Percentiles rank a stretch among this genome's conserved stretches.
Conservation (phyloP, 2,888 invertebrate species). For the Halictus quadricinctus region DNA sequence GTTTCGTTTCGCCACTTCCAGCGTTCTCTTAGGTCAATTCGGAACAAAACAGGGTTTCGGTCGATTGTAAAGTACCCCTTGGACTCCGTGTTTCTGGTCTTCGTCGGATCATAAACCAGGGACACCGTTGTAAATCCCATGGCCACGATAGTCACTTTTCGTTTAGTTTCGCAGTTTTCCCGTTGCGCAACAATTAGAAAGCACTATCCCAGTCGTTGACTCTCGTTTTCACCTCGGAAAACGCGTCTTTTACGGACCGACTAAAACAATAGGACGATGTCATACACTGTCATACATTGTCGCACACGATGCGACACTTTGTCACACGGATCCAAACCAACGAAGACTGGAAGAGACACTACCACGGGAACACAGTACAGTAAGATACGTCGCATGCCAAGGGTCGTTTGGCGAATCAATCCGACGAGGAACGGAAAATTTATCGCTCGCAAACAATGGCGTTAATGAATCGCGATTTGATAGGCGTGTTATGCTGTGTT, state of each 20-base stretch:
- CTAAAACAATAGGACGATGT: not conserved
- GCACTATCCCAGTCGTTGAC: not conserved
- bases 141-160: conserved; percentile 1
- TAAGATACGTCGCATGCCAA: not conserved
- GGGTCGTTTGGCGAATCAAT: conserved; percentile 5
- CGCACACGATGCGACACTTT: not conserved
- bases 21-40: not conserved
- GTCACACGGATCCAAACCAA: not conserved
- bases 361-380: not conserved
- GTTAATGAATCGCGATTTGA: conserved; percentile 26
- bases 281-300: not conserved
- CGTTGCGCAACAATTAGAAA: conserved; percentile 29
- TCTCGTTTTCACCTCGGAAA: not conserved
- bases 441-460: conserved; percentile 26
- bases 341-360: not conserved
- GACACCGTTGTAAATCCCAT: conserved; percentile 33
- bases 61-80: conserved; percentile 64
- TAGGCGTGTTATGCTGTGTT: conserved; percentile 4
- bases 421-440: not conserved
- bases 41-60: conserved; percentile 45
- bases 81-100: conserved; percentile 37
- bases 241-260: not conserved
- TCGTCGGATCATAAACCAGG: conserved; percentile 44
- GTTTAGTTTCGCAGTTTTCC: conserved; percentile 28
- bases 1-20: not conserved